phyloP scores from a whole-genome alignment of 2,888 invertebrate species.

The Mermis nigrescens region DNA sequence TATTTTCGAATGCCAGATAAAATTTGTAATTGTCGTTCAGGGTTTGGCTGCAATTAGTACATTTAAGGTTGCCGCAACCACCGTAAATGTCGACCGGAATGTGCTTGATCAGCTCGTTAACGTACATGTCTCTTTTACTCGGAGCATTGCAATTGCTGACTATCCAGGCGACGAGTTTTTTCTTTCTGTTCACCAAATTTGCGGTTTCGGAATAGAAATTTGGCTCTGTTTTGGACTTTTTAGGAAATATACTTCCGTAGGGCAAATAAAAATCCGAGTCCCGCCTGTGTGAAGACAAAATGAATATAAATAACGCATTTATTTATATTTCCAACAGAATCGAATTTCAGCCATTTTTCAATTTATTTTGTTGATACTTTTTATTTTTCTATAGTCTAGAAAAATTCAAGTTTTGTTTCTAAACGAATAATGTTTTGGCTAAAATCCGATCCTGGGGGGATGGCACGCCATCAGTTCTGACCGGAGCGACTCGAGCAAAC shows the following conservation, averaged over 20 bases:
- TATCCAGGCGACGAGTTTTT: conserved; percentile 7
- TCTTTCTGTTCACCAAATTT: neutral
- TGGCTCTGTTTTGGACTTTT: neutral
- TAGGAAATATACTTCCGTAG: neutral
- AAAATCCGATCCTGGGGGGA: no score
- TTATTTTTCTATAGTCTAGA: no score
- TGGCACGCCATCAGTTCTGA: no score
- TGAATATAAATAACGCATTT: no score
- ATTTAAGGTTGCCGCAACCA: neutral
- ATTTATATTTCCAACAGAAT: no score
- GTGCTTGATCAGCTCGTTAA: neutral
- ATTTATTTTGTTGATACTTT: no score
- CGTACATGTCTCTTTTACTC: conserved; percentile 5
- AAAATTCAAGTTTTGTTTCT: no score
- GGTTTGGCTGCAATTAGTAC: conserved; percentile 19
- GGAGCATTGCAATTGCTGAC: neutral
- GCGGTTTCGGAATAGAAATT: neutral
- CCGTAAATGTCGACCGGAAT: conserved; percentile 9
- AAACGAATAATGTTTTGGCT: no score
- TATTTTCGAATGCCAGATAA: conserved; percentile 22
- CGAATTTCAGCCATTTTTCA: no score
- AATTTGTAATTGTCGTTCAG: conserved; percentile 21
- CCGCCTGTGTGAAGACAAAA: neutral
- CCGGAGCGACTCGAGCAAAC: no score
- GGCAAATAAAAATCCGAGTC: neutral